Percentiles rank a stretch among this genome's conserved stretches.
Conservation (phyloP, 2,888 invertebrate genomes). For the Cryptocephalus primarius region DNA sequence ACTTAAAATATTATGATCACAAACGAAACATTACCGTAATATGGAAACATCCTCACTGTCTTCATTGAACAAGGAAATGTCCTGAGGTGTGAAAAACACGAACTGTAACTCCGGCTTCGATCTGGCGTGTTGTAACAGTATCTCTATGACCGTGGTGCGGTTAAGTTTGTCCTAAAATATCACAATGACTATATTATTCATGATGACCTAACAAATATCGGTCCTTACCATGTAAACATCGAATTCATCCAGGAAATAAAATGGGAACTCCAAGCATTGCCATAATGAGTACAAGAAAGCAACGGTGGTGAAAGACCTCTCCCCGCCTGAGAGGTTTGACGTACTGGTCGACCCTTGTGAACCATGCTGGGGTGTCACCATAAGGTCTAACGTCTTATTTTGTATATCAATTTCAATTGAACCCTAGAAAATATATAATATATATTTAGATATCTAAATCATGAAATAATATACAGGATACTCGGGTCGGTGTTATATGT, state of each 20-base stretch:
- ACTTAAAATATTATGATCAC: no score
- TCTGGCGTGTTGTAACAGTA: conserved; percentile 65
- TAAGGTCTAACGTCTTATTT: conserved; percentile 39
- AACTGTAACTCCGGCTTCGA: conserved; percentile 61
- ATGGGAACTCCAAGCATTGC: conserved; percentile 85
- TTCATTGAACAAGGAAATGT: conserved; percentile 24
- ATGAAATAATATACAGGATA: no score
- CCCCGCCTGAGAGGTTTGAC: conserved; percentile 83
- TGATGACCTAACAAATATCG: neutral
- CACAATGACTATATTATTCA: neutral
- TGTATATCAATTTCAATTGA: conserved; percentile 43
- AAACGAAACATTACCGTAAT: no score
- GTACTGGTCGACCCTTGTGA: conserved; percentile 42
- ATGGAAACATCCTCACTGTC: no score
- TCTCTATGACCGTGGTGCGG: conserved; percentile 64
- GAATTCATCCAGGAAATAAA: conserved; percentile 91
- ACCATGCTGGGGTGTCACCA: conserved; percentile 45
- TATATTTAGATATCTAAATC: no score
- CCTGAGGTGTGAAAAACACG: conserved; percentile 83
- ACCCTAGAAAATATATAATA: conserved; percentile 36
- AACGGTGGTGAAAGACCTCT: conserved; percentile 90
- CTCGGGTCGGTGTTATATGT: no score
- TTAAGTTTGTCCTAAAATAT: conserved; percentile 68
- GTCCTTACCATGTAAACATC: conserved; percentile 84
- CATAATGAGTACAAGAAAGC: conserved; percentile 88